phyloP scores from a whole-genome alignment of 1,140 invertebrate species.

The Triops longicaudatus region DNA sequence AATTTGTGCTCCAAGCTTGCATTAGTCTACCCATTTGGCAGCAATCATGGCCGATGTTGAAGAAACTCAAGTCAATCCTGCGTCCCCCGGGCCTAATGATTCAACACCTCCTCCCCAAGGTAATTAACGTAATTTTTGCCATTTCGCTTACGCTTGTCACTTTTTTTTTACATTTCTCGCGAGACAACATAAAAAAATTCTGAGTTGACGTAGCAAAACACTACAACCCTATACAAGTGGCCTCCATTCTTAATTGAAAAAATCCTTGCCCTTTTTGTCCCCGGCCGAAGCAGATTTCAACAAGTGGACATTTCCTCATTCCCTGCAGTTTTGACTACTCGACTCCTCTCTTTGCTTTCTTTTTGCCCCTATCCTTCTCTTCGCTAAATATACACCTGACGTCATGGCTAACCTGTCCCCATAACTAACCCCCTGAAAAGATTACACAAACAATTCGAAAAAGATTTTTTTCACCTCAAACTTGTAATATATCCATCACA shows the following conservation, averaged over 20 bases:
- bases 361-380: neutral
- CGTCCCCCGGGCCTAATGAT: neutral
- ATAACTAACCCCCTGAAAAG: neutral
- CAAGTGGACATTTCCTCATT: constrained; percentile 12
- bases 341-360: neutral
- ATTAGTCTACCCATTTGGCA: neutral
- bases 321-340: neutral
- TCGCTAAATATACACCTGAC: constrained; percentile 13
- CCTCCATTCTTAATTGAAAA: neutral
- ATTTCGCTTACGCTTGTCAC: no score
- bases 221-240: neutral
- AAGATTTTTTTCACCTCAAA: neutral
- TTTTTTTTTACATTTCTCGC: neutral
- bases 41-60: neutral
- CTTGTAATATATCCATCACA: no score
- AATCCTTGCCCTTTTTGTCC: neutral
- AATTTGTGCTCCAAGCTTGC: neutral
- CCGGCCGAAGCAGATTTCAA: neutral
- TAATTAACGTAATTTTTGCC: neutral
- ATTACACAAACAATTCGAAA: neutral
- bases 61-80: neutral
- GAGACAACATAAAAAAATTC: neutral
- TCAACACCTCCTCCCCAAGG: neutral
- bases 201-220: neutral
- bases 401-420: neutral